A percentile compares a stretch with the other conserved stretches of the same genome.
Conservation (phyloP, 2,888 invertebrate genomes). For the Embidobia sp. region DNA sequence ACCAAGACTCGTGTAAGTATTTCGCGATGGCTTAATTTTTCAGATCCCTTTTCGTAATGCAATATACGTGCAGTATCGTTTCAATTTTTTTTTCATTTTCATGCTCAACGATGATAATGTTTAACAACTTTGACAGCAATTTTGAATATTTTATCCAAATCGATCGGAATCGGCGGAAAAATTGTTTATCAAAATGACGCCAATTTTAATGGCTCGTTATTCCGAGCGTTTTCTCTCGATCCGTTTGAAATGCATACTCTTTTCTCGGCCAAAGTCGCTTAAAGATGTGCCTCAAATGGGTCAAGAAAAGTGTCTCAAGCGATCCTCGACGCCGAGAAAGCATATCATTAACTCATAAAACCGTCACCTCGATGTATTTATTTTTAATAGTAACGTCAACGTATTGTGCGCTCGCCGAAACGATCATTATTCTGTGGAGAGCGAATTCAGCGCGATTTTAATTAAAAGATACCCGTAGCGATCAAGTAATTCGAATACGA, state of each 20-base stretch:
- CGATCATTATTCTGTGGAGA: too few relatives aligned
- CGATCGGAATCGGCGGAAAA: too few relatives aligned
- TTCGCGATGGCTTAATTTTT: conserved; percentile 31
- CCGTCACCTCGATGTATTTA: neutral
- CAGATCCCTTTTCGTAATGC: conserved; percentile 2
- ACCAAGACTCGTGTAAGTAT: conserved; percentile 1
- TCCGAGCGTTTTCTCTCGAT: conserved; percentile 14
- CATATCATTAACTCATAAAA: conserved; percentile 25
- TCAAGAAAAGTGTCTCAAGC: conserved; percentile 9
- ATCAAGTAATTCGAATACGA: too few relatives aligned
- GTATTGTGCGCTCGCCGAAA: too few relatives aligned
- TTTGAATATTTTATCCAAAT: too few relatives aligned
- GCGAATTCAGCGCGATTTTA: too few relatives aligned
- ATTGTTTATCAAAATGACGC: too few relatives aligned
- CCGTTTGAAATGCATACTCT: conserved; percentile 34
- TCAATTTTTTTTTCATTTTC: too few relatives aligned
- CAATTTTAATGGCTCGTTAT: conserved; percentile 5
- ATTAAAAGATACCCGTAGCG: too few relatives aligned
- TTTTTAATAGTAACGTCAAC: conserved; percentile 8
- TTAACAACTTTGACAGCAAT: too few relatives aligned
- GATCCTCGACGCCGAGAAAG: conserved; percentile 1
- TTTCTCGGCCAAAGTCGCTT: neutral
- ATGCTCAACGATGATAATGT: too few relatives aligned
- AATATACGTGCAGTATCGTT: too few relatives aligned
- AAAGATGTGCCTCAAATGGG: conserved; percentile 30